Base-by-base conservation (phyloP, 2,888 invertebrate species). In the Tenthredo distinguenda region DNA sequence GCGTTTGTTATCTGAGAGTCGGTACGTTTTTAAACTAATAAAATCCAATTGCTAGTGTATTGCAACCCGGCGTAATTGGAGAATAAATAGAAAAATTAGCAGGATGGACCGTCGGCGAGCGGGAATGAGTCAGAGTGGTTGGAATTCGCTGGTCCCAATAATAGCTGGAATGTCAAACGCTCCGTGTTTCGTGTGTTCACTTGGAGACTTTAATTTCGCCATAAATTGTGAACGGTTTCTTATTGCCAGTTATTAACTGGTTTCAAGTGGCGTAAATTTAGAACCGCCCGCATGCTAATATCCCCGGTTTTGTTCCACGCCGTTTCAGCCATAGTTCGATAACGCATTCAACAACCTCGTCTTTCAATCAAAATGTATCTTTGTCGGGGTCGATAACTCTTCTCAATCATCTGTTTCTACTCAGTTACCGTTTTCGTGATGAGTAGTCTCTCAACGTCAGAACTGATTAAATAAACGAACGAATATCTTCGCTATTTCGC, bases 51-150 rank as follows among this genome's bases (percentile, higher is more conserved):
- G 91, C 90, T 91, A 90, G 89, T 89, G 88, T 91, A 91, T 91
- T 91, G 91, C 89, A 89, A 87, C 89, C 88, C 90, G 87, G 85
- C 86, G 90, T 92, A 92, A 92, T 92, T 92, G 92, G 89, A 88
- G 90, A 91, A 91, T 92, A 92, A 92, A 92, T 92, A 92, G 92
- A 92, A 92, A 92, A 92, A 92, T 92, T 92, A 92, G 92, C 90
- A 90, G 90, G 88, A 90, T 89, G 88, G 88, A 87, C 86, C 87
- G 87, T 87, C 88, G 87, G 88, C 88, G 84, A 87, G 47, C 81
- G 88, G 86, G 88, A 79, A 76, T 86, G 85, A 84, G 79, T 84
- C 86, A 85, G 86, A 76, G 84, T 71, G 62, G 76, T 76, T 26
- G 85, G 87, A 88, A 89, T 89, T 89, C 88, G 87, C 88, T 87